Base-by-base conservation (phyloP, 2,888 invertebrate species). In the Panorpa germanica region DNA sequence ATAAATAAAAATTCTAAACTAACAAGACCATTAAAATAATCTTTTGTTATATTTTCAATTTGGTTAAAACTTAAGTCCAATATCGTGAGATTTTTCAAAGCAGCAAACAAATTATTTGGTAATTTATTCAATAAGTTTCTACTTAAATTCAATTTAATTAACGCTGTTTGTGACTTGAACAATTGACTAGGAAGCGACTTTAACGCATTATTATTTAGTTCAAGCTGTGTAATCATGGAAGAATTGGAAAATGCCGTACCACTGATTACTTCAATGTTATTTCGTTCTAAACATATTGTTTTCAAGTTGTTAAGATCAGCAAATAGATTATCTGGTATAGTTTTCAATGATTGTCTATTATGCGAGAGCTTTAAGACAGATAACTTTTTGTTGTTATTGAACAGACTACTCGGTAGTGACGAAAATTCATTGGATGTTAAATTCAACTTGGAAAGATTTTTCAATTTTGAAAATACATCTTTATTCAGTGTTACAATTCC, bases 361-460 rank as follows among this genome's bases (percentile, higher is more conserved):
- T 66, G 63, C 25, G 61, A 53, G 40, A 70, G 53, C 34, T 61
- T 59, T 29, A 74, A 54, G 9, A 48, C 54, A 31, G 52, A 50
- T 25, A 76, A 48, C 38, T 63, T 55, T 12, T 47, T 48, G 41
- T 67, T 73, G 33, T 58, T 52, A 33, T 47, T 48, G 38, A 76
- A 68, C 25, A 75, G 50, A 38, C 61, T 61, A 32, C 53, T 54
- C 3, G 75, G 73, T 32, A 78, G 43, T n/a, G 60, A 49, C 4
- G 57, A 56, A 38, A 77, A 69, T 39, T 65, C 63, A 44, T 78
- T 80, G n/a, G 57, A 59, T 45, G 63, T 68, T 36, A 83, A 54
- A 44, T 71, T 70, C 24, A 85, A 50, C 35, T 57, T 59, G 37
- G 58, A 61, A 24, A 81, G 52, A 44, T 70, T 70, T 17, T 50